Evolutionary conservation across 2,113 vertebrate species (phyloP), one percentile per base, ranked within the genome.

Genomic region (Henicopernis longicauda): DNA sequence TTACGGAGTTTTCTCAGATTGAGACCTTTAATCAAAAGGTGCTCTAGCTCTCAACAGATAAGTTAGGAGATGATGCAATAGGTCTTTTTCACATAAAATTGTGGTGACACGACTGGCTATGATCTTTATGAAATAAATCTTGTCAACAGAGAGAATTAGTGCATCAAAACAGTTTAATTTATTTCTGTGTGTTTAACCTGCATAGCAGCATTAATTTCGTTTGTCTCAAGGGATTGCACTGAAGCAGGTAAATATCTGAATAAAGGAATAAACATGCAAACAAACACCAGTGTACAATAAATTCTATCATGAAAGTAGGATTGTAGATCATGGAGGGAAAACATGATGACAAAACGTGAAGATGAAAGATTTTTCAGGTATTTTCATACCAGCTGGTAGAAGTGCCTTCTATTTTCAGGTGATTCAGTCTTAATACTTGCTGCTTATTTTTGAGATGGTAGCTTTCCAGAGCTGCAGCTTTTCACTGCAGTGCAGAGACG

Each of bases 401-500:
- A 80, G 29, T 71, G 59, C 49, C 44, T 85, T 76, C 54, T 81
- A 50, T 92, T 91, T 89, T 62, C 67, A 86, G 66, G 71, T 79
- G 58, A 90, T 87, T 95, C 49, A 54, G 36, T 38, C 32, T 23
- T 42, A 50, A 61, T 77, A 45, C 25, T 81, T 29, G 44, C 72
- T 81, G 72, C 57, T 90, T 85, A 54, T 78, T 97, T 95, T 78
- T 87, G 72, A 70, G 40, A 62, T 50, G n/a, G 77, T 66, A 50
- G 78, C 87, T 94, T 95, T 92, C 83, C 94, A 97, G 89, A 92
- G 89, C 96, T 94, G 97, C 96, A 96, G 92, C 76, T 76, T 96
- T 94, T 86, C 96, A 89, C 97, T 97, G 97, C 97, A 98, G 93
- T 98, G 97, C 97, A 97, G 97, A 94, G 89, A 92, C 7, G 5